A percentile compares a stretch with the other conserved stretches of the same genome.
Conservation (phyloP, 2,888 invertebrate species). For the Chromoteleia sp. region DNA sequence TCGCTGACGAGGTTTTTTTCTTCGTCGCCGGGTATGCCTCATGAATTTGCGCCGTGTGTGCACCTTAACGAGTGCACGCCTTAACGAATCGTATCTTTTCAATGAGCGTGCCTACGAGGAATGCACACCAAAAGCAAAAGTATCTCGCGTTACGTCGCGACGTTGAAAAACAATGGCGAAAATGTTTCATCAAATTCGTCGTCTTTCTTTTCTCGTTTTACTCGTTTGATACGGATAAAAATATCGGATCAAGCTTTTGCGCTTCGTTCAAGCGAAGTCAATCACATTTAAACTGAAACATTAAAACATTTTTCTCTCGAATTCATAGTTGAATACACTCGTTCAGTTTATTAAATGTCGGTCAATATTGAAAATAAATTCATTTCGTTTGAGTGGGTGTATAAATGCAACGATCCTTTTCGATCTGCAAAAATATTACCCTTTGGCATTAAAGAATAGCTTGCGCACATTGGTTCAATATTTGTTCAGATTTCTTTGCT, state of each 20-base stretch:
- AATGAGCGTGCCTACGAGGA: conserved; percentile 53
- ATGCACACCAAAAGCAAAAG: conserved; percentile 49
- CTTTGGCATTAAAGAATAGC: conserved; percentile 49
- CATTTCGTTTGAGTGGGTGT: conserved; percentile 48
- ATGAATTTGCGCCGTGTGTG: conserved; percentile 56
- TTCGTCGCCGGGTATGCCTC: conserved; percentile 45
- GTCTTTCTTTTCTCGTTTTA: conserved; percentile 3
- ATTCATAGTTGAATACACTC: conserved; percentile 14
- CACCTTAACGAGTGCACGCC: conserved; percentile 65
- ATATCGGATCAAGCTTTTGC: conserved; percentile 9
- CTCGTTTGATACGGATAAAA: conserved; percentile 6
- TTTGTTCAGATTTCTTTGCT: conserved; percentile 63
- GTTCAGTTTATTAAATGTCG: conserved; percentile 25
- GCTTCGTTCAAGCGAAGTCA: conserved; percentile 1
- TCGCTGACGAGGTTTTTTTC: conserved; percentile 21
- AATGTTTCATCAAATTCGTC: conserved; percentile 28
- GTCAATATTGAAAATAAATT: conserved; percentile 42
- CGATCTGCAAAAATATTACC: conserved; percentile 57
- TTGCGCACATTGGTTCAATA: conserved; percentile 62
- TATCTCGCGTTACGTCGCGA: conserved; percentile 22
- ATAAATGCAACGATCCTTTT: conserved; percentile 46
- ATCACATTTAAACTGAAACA: conserved; percentile 5
- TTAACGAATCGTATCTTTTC: conserved; percentile 67
- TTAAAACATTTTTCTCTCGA: conserved; percentile 24
- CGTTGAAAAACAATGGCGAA: conserved; percentile 32